phyloP scores from a whole-genome alignment of 2,888 invertebrate species.

The Drosophila borborema region DNA sequence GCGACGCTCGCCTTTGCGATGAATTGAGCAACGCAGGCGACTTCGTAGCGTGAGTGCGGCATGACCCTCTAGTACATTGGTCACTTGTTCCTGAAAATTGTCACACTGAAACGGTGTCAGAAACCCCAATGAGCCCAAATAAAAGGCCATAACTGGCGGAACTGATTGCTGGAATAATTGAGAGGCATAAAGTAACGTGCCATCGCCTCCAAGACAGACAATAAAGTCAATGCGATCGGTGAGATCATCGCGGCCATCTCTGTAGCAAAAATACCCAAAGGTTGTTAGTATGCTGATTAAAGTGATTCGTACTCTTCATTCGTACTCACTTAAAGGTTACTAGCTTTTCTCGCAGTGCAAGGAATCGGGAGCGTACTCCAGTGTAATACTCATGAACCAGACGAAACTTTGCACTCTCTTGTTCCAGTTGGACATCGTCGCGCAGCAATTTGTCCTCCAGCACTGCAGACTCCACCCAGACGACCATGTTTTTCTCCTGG shows the following conservation, averaged over 20 bases:
- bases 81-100: slow-evolving; percentile 97
- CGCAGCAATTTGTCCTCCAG: slow-evolving; percentile 93
- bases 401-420: slow-evolving; percentile 64
- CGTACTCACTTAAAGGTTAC: slow-evolving; percentile 89
- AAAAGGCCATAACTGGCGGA: slow-evolving; percentile 99
- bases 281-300: slow-evolving; percentile 6
- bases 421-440: slow-evolving; percentile 87
- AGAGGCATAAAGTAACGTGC: slow-evolving; percentile 97
- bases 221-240: slow-evolving; percentile 99
- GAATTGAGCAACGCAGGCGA: slow-evolving; percentile 94
- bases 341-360: slow-evolving; percentile 91
- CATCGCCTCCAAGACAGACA: slow-evolving; percentile 98
- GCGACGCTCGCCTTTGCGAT: slow-evolving; percentile 87
- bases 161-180: slow-evolving; percentile 98
- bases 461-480: slow-evolving; percentile 96
- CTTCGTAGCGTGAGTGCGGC: slow-evolving; percentile 96
- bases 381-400: slow-evolving; percentile 64
- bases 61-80: slow-evolving; percentile 96
- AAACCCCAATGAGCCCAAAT: slow-evolving; percentile 97
- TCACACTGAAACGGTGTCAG: slow-evolving; percentile 98
- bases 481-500: slow-evolving; percentile 97
- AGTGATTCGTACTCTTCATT: background rate
- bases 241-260: slow-evolving; percentile 96
- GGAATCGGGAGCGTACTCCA: slow-evolving; percentile 87
- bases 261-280: slow-evolving; percentile 64